Percentiles rank a stretch among this genome's conserved stretches.
phyloP scores from a whole-genome alignment of 1,140 invertebrate species.

The Pseudoatta argentina region DNA sequence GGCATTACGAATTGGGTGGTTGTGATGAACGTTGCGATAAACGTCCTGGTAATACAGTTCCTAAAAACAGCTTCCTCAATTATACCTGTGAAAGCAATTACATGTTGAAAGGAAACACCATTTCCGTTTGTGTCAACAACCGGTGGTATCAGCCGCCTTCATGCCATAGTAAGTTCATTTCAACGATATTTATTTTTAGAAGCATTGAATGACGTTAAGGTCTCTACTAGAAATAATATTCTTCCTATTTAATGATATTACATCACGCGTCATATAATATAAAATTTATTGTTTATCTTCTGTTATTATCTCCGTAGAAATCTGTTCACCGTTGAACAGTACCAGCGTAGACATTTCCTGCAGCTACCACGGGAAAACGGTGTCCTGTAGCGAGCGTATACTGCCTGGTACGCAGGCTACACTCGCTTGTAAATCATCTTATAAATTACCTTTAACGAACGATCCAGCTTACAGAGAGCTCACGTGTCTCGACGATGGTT shows the following conservation, averaged over 20 bases:
- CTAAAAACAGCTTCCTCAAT: slow-evolving; percentile 73
- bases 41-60: slow-evolving; percentile 67
- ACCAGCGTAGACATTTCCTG: slow-evolving; percentile 74
- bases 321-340: slow-evolving; percentile 68
- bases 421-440: slow-evolving; percentile 75
- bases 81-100: slow-evolving; percentile 74
- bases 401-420: slow-evolving; percentile 73
- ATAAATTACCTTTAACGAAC: slow-evolving; percentile 74
- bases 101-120: slow-evolving; percentile 67
- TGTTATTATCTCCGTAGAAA: slow-evolving; percentile 57
- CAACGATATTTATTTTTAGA: neutral
- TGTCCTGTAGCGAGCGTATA: slow-evolving; percentile 69
- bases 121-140: slow-evolving; percentile 73
- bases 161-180: slow-evolving; percentile 72
- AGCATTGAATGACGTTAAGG: neutral
- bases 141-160: slow-evolving; percentile 66
- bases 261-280: neutral
- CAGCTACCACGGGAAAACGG: slow-evolving; percentile 61
- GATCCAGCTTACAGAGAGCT: slow-evolving; percentile 76
- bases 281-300: slow-evolving; percentile 37
- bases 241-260: neutral
- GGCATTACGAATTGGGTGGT: slow-evolving; percentile 71
- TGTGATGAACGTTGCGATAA: slow-evolving; percentile 68
- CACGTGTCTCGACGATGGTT: slow-evolving; percentile 71
- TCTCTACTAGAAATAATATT: neutral